A percentile compares a stretch with the other conserved stretches of the same genome.
Evolutionary conservation across 2,888 invertebrate genomes (phyloP).

Genomic region (Ectobius pallidus): DNA sequence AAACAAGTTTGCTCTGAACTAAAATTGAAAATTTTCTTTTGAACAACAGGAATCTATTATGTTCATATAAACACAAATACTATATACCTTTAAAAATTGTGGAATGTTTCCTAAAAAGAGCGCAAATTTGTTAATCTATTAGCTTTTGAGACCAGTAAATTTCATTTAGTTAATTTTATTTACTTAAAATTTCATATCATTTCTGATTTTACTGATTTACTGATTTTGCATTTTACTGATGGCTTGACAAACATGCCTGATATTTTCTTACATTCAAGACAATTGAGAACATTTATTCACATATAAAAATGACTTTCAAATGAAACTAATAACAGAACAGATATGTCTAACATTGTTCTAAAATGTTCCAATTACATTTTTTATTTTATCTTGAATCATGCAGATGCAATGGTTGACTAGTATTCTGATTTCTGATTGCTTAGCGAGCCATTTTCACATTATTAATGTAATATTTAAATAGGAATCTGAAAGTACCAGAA

Average conservation of each 20-base stretch:
- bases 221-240: background rate
- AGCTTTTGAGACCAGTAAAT: background rate
- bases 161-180: background rate
- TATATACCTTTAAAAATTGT: too few relatives aligned
- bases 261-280: background rate
- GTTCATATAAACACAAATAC: too few relatives aligned
- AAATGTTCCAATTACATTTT: background rate
- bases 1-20: too few relatives aligned
- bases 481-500: too few relatives aligned
- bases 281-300: background rate
- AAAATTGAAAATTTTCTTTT: too few relatives aligned
- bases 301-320: background rate
- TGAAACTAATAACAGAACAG: background rate
- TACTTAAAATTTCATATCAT: background rate
- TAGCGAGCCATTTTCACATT: background rate
- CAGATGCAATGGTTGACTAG: background rate
- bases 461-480: background rate
- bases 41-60: too few relatives aligned
- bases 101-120: too few relatives aligned
- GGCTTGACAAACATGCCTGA: background rate
- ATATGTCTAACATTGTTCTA: slow-evolving; percentile 14
- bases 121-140: too few relatives aligned
- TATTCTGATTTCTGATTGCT: too few relatives aligned
- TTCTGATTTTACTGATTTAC: background rate
- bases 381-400: background rate